phyloP scores from a whole-genome alignment of 2,888 invertebrate genomes.

The Cecidostiba fungosa region DNA sequence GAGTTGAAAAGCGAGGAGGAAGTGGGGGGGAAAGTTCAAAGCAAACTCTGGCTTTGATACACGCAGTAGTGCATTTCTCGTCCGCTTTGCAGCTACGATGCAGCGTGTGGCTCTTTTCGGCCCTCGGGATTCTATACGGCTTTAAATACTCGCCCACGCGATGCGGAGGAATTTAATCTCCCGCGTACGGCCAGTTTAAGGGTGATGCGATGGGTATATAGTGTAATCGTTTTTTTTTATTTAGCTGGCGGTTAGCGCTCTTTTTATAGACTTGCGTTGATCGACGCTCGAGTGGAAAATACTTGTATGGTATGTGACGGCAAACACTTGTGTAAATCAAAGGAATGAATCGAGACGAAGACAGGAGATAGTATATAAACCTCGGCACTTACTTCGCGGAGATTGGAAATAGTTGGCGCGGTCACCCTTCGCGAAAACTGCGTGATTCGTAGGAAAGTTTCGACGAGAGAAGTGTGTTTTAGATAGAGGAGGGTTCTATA shows the following conservation, averaged over 20 bases:
- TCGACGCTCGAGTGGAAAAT: neutral
- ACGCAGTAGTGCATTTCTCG: neutral
- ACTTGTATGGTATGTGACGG: neutral
- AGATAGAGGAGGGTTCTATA: slow-evolving; percentile 8
- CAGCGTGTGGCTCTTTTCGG: slow-evolving; percentile 58
- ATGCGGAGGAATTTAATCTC: neutral
- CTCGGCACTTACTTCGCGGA: neutral
- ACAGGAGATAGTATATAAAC: neutral
- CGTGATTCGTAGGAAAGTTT: slow-evolving; percentile 51
- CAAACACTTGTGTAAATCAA: neutral
- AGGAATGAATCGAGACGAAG: no score
- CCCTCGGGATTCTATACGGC: neutral
- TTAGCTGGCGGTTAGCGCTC: neutral
- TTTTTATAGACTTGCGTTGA: neutral
- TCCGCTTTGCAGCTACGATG: slow-evolving; percentile 64
- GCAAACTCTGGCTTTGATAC: slow-evolving; percentile 7
- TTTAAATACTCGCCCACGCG: neutral
- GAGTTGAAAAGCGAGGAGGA: slow-evolving; percentile 4
- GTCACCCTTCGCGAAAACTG: slow-evolving; percentile 14
- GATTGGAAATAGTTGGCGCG: slow-evolving; percentile 20
- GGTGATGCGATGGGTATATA: neutral
- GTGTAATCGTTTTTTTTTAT: neutral
- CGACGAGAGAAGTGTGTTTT: slow-evolving; percentile 16
- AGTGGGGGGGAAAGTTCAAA: slow-evolving; percentile 35
- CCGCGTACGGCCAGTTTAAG: neutral